Evolutionary conservation across 2,888 invertebrate species (phyloP).

Genomic region (Leptinotarsa rubiginosa): DNA sequence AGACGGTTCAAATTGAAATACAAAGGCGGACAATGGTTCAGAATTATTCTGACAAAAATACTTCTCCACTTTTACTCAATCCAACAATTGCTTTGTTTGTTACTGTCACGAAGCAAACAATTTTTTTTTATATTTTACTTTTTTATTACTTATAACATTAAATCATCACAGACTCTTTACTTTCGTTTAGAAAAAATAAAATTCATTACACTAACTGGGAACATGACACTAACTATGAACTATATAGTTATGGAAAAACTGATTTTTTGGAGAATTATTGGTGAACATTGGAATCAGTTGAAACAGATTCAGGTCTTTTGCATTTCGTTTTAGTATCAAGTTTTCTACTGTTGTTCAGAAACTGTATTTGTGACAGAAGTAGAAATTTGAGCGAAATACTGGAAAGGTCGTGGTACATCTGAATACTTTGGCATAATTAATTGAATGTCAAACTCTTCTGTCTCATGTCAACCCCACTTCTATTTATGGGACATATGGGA

Average conservation of each 20-base stretch:
- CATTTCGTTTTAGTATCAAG: too few relatives aligned
- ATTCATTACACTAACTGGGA: neutral
- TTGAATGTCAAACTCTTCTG: too few relatives aligned
- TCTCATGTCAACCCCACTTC: too few relatives aligned
- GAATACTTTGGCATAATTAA: too few relatives aligned
- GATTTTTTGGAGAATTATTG: neutral
- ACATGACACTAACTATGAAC: conserved; percentile 6
- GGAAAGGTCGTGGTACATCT: too few relatives aligned
- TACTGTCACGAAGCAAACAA: conserved; percentile 11
- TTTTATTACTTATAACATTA: neutral
- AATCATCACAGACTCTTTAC: conserved; percentile 4
- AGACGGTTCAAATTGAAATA: conserved; percentile 51
- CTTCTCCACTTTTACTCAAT: conserved; percentile 38
- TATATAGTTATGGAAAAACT: neutral
- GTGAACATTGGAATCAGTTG: too few relatives aligned
- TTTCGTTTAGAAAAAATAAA: conserved; percentile 2
- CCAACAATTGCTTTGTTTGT: conserved; percentile 34
- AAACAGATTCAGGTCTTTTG: too few relatives aligned
- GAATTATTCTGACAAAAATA: conserved; percentile 29
- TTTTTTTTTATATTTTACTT: conserved; percentile 4
- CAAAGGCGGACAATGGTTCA: conserved; percentile 38
- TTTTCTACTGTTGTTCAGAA: too few relatives aligned
- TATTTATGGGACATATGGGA: too few relatives aligned
- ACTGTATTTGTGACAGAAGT: too few relatives aligned
- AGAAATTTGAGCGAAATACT: too few relatives aligned